phyloP scores from a whole-genome alignment of 2,797 vertebrate species.

The Anomalospiza imberbis region DNA sequence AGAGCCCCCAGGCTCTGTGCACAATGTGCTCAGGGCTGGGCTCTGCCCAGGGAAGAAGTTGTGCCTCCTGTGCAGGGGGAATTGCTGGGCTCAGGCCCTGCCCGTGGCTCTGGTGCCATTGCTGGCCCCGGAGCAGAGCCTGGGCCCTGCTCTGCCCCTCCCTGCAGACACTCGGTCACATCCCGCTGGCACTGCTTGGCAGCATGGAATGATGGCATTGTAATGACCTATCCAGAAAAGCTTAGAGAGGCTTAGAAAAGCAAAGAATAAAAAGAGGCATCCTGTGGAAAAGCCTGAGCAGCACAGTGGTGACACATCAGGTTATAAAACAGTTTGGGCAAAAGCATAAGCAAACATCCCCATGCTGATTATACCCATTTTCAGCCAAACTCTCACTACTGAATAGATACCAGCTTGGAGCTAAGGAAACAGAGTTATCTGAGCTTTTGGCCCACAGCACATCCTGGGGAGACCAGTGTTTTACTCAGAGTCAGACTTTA shows the following conservation, averaged over 20 bases:
- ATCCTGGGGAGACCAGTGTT: not conserved
- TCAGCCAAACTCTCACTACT: not conserved
- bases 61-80: not conserved
- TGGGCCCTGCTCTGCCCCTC: not conserved
- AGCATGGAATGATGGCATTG: not conserved
- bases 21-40: not conserved
- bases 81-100: not conserved
- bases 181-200: not conserved
- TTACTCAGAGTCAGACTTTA: not conserved
- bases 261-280: not conserved
- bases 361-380: not conserved
- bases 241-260: not conserved
- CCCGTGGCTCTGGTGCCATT: not conserved
- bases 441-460: not conserved
- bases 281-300: not conserved
- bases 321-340: not conserved
- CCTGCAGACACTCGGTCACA: not conserved
- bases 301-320: rapidly evolving
- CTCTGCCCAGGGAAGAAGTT: not conserved
- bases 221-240: not conserved
- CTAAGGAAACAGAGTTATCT: not conserved
- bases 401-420: not conserved
- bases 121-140: not conserved
- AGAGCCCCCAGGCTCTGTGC: not conserved
- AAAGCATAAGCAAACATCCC: not conserved